phyloP scores from a whole-genome alignment of 2,113 vertebrate genomes.

The Trichechus manatus region DNA sequence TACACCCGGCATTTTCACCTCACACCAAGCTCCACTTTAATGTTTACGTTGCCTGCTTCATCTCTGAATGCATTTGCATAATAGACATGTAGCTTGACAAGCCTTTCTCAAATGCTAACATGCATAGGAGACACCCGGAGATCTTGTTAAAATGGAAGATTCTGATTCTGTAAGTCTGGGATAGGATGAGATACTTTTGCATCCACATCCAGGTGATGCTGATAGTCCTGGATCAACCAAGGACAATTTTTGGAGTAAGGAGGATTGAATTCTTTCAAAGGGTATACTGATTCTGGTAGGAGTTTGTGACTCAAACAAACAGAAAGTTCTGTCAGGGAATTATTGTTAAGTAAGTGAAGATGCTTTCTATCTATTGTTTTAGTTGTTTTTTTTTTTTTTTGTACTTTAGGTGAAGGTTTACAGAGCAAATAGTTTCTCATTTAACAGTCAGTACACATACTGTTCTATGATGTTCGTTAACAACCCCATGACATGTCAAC shows the following conservation, averaged over 20 bases:
- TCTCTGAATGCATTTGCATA: not conserved
- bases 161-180: not conserved
- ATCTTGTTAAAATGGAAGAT: not conserved
- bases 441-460: no score
- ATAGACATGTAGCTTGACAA: not conserved
- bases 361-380: not conserved
- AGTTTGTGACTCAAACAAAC: not conserved
- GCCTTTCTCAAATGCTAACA: not conserved
- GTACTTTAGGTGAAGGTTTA: no score
- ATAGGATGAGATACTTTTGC: not conserved
- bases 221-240: not conserved
- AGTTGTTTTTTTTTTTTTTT: not conserved
- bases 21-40: not conserved
- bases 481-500: no score
- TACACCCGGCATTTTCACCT: not conserved
- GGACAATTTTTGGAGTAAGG: not conserved
- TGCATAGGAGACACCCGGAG: not conserved
- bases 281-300: rapidly evolving
- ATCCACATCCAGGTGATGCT: not conserved
- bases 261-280: not conserved
- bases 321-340: not conserved
- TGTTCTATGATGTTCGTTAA: no score
- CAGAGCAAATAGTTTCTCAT: no score
- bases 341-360: not conserved
- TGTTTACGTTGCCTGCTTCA: not conserved